Base-by-base conservation (phyloP, 2,113 vertebrate species). In the Colaptes auratus region DNA sequence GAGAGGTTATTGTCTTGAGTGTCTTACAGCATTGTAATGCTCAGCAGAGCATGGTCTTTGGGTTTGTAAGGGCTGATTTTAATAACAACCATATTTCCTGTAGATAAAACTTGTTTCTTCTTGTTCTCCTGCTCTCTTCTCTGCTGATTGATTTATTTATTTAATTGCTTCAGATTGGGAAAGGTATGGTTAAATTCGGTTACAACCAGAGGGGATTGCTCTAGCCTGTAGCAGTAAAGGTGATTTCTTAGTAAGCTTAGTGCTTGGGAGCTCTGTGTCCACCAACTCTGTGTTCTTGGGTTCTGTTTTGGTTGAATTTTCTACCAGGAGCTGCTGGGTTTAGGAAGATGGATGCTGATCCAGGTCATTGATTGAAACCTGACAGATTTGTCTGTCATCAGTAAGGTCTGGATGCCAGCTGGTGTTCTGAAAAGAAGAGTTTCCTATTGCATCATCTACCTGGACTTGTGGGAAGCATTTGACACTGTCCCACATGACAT, bases 1-100 rank as follows among this genome's bases (percentile, higher is more conserved):
- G 79, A 87, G 66, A 88, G 33, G 72, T 89, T 56, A 80, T 95
- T 90, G 80, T 84, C 58, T 80, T 88, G 36, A 69, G 44, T 46
- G 50, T 85, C 59, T 69, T 69, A 73, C 74, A 87, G 63, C 63
- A 71, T 72, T 88, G 75, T 61, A 91, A 48, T 91, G 60, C 55
- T 82, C 59, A 87, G 50, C 44, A 88, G 56, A 86, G 18, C 61
- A 39, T 88, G 10, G 67, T 85, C 53, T 78, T 20, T 80, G 35
- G 63, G 30, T 63, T 69, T 81, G 28, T 71, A 42, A 71, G 63
- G 71, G 35, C 44, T 48, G 28, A 58, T 53, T 67, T 67, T 91
- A 91, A 75, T 84, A 82, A 72, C 53, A 90, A 39, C n/a, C 39
- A 30, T 72, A 27, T 61, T 79, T 92, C 66, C 71, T 73, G 18